A percentile compares a stretch with the other conserved stretches of the same genome.
These are phyloP conservation scores for Carduelis carduelis DNA, from an alignment of 2,797 vertebrate species.

Conservation along the genomic window DNA sequence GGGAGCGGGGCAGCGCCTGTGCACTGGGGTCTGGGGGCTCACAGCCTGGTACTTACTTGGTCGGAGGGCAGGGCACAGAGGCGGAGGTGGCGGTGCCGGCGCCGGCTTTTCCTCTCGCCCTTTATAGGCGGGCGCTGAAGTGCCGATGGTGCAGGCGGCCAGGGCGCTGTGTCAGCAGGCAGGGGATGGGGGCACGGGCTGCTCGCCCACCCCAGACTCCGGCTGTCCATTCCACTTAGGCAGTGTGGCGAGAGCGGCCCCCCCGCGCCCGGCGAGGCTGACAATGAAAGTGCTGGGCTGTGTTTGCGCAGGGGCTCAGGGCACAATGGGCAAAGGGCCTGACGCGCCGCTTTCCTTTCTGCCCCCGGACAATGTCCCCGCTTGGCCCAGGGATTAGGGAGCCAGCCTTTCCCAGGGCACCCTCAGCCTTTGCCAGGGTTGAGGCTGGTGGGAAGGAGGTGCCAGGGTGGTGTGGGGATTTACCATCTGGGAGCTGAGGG, in stretches of 20 bases:
- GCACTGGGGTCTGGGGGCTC: not conserved
- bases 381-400: constrained; percentile 64
- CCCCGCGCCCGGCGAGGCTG: not conserved
- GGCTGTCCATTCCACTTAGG: constrained; percentile 69
- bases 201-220: not conserved
- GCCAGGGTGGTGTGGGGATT: not conserved
- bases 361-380: constrained; percentile 29
- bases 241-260: constrained; percentile 57
- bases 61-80: constrained; percentile 84
- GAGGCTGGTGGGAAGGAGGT: constrained; percentile 8
- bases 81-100: constrained; percentile 74
- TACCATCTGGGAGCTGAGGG: not conserved
- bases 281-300: constrained; percentile 72
- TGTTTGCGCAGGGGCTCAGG: constrained; percentile 46
- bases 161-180: constrained; percentile 89
- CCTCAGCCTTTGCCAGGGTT: constrained; percentile 6
- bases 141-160: constrained; percentile 69
- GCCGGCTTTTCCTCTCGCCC: constrained; percentile 63
- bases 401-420: constrained; percentile 56
- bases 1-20: not conserved
- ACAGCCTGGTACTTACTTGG: constrained; percentile 82
- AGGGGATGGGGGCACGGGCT: not conserved
- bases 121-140: constrained; percentile 82
- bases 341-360: constrained; percentile 72
- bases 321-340: constrained; percentile 61